These are phyloP conservation scores for Choloepus didactylus DNA, from an alignment of 2,797 vertebrate genomes.

Conservation along the genomic window DNA sequence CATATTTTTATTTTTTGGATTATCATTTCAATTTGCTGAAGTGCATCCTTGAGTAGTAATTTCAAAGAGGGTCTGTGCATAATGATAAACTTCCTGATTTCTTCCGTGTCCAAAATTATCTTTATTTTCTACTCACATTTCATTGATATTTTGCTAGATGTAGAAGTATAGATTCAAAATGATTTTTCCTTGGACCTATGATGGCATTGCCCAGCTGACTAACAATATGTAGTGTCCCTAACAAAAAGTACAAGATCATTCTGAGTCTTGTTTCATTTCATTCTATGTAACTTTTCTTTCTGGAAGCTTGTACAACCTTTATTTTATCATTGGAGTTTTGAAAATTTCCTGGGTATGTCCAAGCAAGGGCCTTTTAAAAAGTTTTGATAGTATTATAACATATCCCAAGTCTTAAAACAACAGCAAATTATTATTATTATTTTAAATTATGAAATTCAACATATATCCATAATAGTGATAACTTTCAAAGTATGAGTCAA, in stretches of 20 bases:
- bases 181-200: not conserved
- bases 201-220: not conserved
- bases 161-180: not conserved
- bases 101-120: not conserved
- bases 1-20: not conserved
- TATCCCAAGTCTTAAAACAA: not conserved
- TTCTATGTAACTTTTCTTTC: not conserved
- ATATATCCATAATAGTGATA: no score
- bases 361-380: not conserved
- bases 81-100: slow-evolving; percentile 27
- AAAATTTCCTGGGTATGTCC: not conserved
- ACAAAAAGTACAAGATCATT: not conserved
- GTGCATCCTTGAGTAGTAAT: not conserved
- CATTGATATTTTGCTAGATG: not conserved
- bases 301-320: not conserved
- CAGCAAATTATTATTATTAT: not conserved
- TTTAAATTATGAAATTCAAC: not conserved
- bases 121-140: not conserved
- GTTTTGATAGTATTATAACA: not conserved
- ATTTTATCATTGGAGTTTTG: not conserved
- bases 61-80: not conserved
- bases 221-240: not conserved
- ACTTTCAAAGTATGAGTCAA: no score
- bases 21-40: not conserved
- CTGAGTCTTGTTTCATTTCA: not conserved